A percentile compares a stretch with the other conserved stretches of the same genome.
Evolutionary conservation across 2,113 vertebrate species (phyloP).

Genomic region (Gallinago undulata): DNA sequence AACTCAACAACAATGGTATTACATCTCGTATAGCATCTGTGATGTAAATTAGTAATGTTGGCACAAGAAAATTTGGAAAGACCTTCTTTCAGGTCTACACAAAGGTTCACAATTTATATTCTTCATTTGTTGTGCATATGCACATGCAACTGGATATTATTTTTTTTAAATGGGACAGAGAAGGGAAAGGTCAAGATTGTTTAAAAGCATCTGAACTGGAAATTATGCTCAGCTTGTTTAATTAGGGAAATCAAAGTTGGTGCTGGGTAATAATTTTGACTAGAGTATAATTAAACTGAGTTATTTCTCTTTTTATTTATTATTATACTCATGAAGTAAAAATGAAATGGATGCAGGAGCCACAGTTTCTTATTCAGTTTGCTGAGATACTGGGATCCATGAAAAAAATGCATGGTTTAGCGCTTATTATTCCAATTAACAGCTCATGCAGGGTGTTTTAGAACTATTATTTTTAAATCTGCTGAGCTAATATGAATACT

Average conservation of each 20-base stretch:
- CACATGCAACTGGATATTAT: background rate
- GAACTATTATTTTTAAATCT: constrained; percentile 10
- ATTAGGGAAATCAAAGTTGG: background rate
- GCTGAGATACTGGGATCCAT: background rate
- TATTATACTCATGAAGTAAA: background rate
- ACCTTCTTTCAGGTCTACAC: background rate
- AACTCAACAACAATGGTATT: background rate
- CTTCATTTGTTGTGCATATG: background rate
- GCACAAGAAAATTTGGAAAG: background rate
- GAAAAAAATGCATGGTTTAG: background rate
- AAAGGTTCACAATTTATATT: background rate
- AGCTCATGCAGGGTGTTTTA: background rate
- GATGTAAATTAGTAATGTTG: background rate
- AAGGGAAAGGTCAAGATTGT: background rate
- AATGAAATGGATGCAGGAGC: background rate
- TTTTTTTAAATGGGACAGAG: background rate
- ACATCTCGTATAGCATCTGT: background rate
- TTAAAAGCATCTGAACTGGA: background rate
- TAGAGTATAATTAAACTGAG: background rate
- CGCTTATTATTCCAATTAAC: background rate
- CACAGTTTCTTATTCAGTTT: background rate
- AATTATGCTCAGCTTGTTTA: background rate
- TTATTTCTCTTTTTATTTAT: background rate
- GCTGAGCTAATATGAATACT: background rate
- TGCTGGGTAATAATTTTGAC: background rate